Percentiles rank a stretch among this genome's conserved stretches.
phyloP scores from a whole-genome alignment of 2,113 vertebrate genomes.

The Scopus umbretta region DNA sequence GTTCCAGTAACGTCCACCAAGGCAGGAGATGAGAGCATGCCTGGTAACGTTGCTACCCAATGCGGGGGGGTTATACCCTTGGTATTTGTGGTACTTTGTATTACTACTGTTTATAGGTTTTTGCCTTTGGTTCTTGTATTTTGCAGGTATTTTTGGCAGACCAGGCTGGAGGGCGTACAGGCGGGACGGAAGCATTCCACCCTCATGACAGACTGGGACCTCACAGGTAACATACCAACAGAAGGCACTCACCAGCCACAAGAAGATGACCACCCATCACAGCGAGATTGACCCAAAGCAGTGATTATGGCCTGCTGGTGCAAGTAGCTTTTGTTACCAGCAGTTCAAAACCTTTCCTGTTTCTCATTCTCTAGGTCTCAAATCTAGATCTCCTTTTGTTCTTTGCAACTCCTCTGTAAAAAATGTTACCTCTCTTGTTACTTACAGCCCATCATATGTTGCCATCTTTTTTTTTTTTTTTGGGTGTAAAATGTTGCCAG shows the following conservation, averaged over 20 bases:
- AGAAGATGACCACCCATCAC: not conserved
- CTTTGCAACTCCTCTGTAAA: not conserved
- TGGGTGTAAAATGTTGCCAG: not conserved
- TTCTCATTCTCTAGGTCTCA: not conserved
- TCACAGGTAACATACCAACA: not conserved
- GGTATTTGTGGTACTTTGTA: not conserved
- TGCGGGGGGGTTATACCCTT: not conserved
- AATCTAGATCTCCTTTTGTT: not conserved
- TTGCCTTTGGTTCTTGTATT: not conserved
- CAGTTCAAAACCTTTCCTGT: not conserved
- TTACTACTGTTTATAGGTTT: fast-evolving
- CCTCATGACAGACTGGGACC: not conserved
- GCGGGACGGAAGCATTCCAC: not conserved
- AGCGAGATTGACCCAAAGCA: not conserved
- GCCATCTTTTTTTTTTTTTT: not conserved
- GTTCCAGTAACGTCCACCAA: not conserved
- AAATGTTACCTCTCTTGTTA: not conserved
- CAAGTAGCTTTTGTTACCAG: not conserved
- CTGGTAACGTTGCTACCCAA: not conserved
- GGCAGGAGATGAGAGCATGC: not conserved
- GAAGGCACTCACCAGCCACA: not conserved
- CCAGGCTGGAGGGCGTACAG: not conserved
- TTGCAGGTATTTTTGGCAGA: not conserved
- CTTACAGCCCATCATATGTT: not conserved
- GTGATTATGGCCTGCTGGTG: not conserved